Base-by-base conservation (phyloP, 2,797 vertebrate species). In the Hozukius guyotensis region DNA sequence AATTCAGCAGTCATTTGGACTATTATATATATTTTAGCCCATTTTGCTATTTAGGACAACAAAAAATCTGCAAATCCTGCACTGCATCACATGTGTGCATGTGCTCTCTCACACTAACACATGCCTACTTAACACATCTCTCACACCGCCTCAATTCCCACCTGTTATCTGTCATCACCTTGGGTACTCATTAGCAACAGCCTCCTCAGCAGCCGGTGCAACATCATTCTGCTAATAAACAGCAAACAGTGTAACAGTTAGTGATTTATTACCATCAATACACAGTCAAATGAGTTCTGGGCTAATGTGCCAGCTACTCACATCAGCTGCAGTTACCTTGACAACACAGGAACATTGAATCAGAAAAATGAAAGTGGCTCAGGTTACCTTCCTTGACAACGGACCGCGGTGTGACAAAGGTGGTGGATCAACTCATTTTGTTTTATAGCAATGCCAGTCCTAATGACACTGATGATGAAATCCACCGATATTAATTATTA, bases 131-230 rank as follows among this genome's bases (percentile, higher is more conserved):
- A 38, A 75, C 60, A 31, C 64, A 55, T 78, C 69, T 72, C 62
- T 60, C 71, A 67, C 56, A 38, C 31, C 11, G 57, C 61, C 36
- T 69, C 62, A 16, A 5, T 42, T 75, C 38, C 78, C 72, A 77
- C 75, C 63, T 87, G 81, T 79, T 77, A 72, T 71, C 76, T 53
- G 52, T 81, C 73, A 80, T 73, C 82, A 68, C 82, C 11, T 38
- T 12, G 53, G 25, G 59, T 65, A 12, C 69, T 77, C 52, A 72
- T 68, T 66, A 84, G 78, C 77, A 75, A 71, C 68, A 75, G 73
- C 73, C 6, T 10, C 46, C 79, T 63, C 38, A 80, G 75, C 69
- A 78, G 75, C 60, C n/a, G 22, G 11, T 12, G 29, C 24, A 55
- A 60, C 22, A n/a, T 65, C 64, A 46, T 52, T 63, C 29, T 27